Percentiles rank a stretch among this genome's conserved stretches.
phyloP scores from a whole-genome alignment of 2,113 vertebrate species.

The Phalacrocorax carbo region DNA sequence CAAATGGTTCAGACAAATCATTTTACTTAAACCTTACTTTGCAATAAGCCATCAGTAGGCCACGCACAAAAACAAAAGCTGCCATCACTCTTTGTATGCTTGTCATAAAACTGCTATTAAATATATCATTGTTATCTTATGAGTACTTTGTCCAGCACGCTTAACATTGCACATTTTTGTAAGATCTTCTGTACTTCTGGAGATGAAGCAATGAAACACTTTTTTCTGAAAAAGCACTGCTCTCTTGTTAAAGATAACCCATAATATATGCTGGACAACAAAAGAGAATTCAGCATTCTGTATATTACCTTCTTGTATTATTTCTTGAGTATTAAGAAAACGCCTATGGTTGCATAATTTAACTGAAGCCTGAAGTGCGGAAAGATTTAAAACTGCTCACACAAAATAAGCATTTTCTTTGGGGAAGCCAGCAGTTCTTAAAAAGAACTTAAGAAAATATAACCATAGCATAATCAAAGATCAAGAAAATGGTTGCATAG shows the following conservation, averaged over 20 bases:
- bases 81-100: background rate
- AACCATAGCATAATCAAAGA: background rate
- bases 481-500: background rate
- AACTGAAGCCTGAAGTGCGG: background rate
- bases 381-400: background rate
- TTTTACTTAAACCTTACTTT: background rate
- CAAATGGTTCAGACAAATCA: background rate
- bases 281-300: background rate
- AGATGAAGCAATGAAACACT: background rate
- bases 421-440: background rate
- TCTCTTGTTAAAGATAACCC: background rate
- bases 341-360: background rate
- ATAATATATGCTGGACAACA: rapidly evolving
- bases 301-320: background rate
- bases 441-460: background rate
- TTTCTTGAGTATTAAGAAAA: background rate
- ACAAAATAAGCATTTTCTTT: background rate
- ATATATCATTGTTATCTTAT: background rate
- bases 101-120: background rate
- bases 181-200: background rate
- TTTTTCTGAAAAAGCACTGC: background rate
- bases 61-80: background rate
- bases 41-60: background rate
- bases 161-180: background rate
- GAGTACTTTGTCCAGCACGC: background rate